These are phyloP conservation scores for Aspidapion aeneum DNA, from an alignment of 2,888 invertebrate species.

Conservation along the genomic window DNA sequence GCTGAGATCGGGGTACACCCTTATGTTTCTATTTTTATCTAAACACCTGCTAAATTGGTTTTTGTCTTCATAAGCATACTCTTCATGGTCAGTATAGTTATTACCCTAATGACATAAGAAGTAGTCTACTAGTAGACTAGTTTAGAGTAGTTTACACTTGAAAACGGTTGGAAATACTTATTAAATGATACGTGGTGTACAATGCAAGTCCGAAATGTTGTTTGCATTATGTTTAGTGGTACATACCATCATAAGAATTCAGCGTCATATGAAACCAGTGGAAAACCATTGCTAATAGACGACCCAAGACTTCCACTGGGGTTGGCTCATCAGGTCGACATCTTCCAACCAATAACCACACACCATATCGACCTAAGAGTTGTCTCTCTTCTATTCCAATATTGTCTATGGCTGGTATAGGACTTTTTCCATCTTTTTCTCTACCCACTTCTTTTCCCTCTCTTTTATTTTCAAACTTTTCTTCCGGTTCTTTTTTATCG, in stretches of 20 bases:
- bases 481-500: conserved; percentile 36
- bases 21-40: too few species aligned
- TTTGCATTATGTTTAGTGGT: too few species aligned
- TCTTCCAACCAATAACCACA: conserved; percentile 94
- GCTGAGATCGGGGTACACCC: too few species aligned
- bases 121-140: too few species aligned
- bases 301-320: conserved; percentile 77
- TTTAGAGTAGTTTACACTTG: too few species aligned
- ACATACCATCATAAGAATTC: conserved; percentile 85
- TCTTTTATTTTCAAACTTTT: conserved; percentile 31
- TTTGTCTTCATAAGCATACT: too few species aligned
- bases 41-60: too few species aligned
- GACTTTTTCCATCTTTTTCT: conserved; percentile 45
- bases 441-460: conserved; percentile 25
- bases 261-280: conserved; percentile 99
- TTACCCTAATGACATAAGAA: too few species aligned
- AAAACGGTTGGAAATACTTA: too few species aligned
- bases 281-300: conserved; percentile 93
- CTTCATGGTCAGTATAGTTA: too few species aligned
- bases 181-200: too few species aligned
- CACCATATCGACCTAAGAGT: conserved; percentile 89
- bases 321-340: conserved; percentile 79
- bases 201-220: too few species aligned
- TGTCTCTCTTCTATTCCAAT: conserved; percentile 84
- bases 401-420: conserved; percentile 57